Evolutionary conservation across 30 jellyfish, hydroid and myxozoan species (phyloP).

Genomic region (Pelagia noctiluca): DNA sequence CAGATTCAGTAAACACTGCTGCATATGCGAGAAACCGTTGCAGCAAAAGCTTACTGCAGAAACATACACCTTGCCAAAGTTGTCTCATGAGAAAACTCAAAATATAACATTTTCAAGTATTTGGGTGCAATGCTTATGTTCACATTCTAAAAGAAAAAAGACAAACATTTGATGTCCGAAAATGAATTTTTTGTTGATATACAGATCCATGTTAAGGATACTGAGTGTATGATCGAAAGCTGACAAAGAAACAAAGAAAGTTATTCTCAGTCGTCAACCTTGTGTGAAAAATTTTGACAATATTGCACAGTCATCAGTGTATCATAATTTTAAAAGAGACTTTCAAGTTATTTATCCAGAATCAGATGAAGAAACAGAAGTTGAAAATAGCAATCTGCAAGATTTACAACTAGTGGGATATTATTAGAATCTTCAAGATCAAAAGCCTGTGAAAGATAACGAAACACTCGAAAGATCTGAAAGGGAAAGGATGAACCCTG

Average conservation of each 20-base stretch:
- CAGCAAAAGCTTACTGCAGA: slow-evolving; percentile 47
- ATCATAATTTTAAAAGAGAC: slow-evolving; percentile 32
- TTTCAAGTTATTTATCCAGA: slow-evolving; percentile 44
- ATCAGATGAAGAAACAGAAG: slow-evolving; percentile 7
- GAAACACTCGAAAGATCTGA: slow-evolving; percentile 37
- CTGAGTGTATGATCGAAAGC: slow-evolving; percentile 40
- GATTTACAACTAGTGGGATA: slow-evolving; percentile 58
- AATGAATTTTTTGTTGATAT: slow-evolving; percentile 41
- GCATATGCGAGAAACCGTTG: slow-evolving; percentile 40
- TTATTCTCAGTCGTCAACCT: slow-evolving; percentile 37
- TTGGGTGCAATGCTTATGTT: slow-evolving; percentile 56
- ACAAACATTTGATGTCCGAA: slow-evolving; percentile 40
- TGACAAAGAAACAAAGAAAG: slow-evolving; percentile 25
- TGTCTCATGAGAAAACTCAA: slow-evolving; percentile 49
- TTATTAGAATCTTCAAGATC: slow-evolving; percentile 35
- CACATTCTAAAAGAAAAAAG: slow-evolving; percentile 33
- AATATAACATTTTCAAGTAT: slow-evolving; percentile 39
- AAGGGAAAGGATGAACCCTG: slow-evolving; percentile 53
- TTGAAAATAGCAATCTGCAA: slow-evolving; percentile 34
- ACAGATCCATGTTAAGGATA: slow-evolving; percentile 37
- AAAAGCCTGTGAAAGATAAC: slow-evolving; percentile 42
- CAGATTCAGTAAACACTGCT: slow-evolving; percentile 52
- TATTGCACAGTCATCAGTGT: slow-evolving; percentile 3
- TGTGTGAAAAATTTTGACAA: slow-evolving; percentile 40
- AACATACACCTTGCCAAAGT: slow-evolving; percentile 41